These are phyloP conservation scores for Xenopus tropicalis DNA, from an alignment of 2,113 vertebrate species.

Conservation along the genomic window UCB_Xtro_10.0 CM004443.2:114368501-114369000, in stretches of 20 bases:
- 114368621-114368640: conserved; percentile 78
- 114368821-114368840: conserved; percentile 6
- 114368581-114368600: neutral
- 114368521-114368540: conserved; percentile 87
- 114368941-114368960: neutral
- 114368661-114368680: conserved; percentile 86
- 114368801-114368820: neutral
- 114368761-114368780: conserved; percentile 92
- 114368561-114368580: no score
- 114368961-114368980: conserved; percentile 22
- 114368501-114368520: conserved; percentile 83
- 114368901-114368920: neutral
- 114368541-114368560: neutral
- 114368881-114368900: neutral
- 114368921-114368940: conserved; percentile 18
- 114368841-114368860: conserved; percentile 32
- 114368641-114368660: conserved; percentile 91
- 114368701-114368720: conserved; percentile 89
- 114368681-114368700: conserved; percentile 88
- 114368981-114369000: conserved; percentile 30
- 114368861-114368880: conserved; percentile 17
- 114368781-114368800: conserved; percentile 19
- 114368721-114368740: conserved; percentile 87
- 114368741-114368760: conserved; percentile 83
- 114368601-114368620: neutral